phyloP scores from a whole-genome alignment of 2,797 vertebrate genomes.

The Sebastes diaconus region DNA sequence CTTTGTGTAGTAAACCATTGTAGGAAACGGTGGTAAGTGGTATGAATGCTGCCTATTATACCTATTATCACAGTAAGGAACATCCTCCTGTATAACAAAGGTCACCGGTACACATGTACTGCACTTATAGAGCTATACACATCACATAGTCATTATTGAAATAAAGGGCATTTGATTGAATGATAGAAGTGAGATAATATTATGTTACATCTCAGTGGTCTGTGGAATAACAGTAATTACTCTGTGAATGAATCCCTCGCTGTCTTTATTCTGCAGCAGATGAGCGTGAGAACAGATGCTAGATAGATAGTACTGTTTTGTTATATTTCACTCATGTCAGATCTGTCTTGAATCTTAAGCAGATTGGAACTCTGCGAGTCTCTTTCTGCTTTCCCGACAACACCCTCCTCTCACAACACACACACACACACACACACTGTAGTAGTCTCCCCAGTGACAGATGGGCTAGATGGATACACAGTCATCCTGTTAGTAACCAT shows the following conservation, averaged over 20 bases:
- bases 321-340: slow-evolving; percentile 7
- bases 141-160: not conserved
- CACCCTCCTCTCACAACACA: not conserved
- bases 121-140: not conserved
- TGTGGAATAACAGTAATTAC: slow-evolving; percentile 2
- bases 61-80: not conserved
- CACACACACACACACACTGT: slow-evolving; percentile 33
- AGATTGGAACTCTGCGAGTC: slow-evolving; percentile 13
- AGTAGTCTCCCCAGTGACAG: slow-evolving; percentile 61
- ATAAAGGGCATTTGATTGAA: not conserved
- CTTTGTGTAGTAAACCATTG: not conserved
- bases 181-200: not conserved
- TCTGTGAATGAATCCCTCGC: not conserved
- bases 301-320: not conserved
- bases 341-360: slow-evolving; percentile 22
- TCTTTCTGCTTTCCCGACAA: slow-evolving; percentile 7
- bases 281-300: slow-evolving; percentile 10
- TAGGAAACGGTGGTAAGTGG: not conserved
- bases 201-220: not conserved
- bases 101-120: not conserved
- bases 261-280: not conserved
- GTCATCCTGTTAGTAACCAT: slow-evolving; percentile 70
- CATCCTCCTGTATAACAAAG: slow-evolving; percentile 1
- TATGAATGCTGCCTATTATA: not conserved
- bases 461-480: slow-evolving; percentile 64